phyloP scores from a whole-genome alignment of 1,140 invertebrate genomes.

The Globodera ellingtonae region DNA sequence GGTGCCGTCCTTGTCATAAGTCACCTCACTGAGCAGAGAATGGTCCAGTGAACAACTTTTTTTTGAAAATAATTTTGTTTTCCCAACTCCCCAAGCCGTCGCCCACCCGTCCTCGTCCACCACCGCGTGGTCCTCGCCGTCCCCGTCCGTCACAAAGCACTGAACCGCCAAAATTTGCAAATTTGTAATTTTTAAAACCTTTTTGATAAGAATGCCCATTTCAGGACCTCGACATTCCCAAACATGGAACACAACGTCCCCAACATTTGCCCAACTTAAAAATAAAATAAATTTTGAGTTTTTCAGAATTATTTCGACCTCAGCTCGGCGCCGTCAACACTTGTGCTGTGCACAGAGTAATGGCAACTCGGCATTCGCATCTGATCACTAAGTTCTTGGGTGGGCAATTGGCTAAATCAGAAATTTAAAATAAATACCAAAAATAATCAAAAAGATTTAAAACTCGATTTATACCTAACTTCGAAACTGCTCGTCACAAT shows the following conservation, averaged over 20 bases:
- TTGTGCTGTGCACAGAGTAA: conserved; percentile 52
- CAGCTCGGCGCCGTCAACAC: conserved; percentile 52
- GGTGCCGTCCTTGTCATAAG: conserved; percentile 45
- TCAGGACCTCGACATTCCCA: conserved; percentile 61
- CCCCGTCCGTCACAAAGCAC: conserved; percentile 65
- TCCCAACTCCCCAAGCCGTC: neutral
- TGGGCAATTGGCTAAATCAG: conserved; percentile 55
- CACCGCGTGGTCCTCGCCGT: conserved; percentile 63
- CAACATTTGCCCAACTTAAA: conserved; percentile 54
- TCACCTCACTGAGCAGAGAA: conserved; percentile 53
- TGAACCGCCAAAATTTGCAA: conserved; percentile 2
- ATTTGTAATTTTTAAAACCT: neutral
- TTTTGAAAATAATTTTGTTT: conserved; percentile 8
- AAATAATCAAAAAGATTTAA: neutral
- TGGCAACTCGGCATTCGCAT: conserved; percentile 63
- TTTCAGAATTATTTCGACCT: neutral
- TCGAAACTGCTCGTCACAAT: conserved; percentile 59
- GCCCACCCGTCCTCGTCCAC: conserved; percentile 58
- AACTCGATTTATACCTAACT: conserved; percentile 49
- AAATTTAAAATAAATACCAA: conserved; percentile 9
- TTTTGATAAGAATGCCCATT: conserved; percentile 63
- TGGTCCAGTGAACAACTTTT: conserved; percentile 57
- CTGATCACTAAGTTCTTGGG: conserved; percentile 56
- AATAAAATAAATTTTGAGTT: neutral
- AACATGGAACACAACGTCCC: conserved; percentile 60